Conservation (phyloP, 2,888 invertebrate species). For the Gerosis bhagava region DNA sequence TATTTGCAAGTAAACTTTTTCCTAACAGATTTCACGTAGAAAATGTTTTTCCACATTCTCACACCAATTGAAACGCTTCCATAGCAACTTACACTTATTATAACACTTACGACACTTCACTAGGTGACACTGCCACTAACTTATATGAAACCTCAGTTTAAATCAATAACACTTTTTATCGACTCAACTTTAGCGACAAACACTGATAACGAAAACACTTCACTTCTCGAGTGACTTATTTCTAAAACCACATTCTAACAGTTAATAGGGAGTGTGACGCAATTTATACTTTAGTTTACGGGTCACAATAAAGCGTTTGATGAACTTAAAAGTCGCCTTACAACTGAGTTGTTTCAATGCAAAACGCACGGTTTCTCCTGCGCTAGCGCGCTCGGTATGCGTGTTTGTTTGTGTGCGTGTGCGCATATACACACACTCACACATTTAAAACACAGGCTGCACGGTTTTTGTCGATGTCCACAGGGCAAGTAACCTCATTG, state of each 20-base stretch:
- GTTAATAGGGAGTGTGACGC: no score
- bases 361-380: conserved; percentile 71
- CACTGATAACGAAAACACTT: no score
- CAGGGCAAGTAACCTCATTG: conserved; percentile 74
- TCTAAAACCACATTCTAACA: no score
- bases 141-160: conserved; percentile 44
- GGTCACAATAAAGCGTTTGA: conserved; percentile 69
- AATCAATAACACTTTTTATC: no score
- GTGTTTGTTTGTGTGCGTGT: conserved; percentile 50
- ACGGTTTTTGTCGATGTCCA: conserved; percentile 82
- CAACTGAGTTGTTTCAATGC: conserved; percentile 75
- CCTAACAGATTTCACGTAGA: conserved; percentile 72
- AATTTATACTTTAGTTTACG: conserved; percentile 37
- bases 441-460: conserved; percentile 62
- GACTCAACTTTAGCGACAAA: no score
- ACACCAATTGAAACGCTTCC: conserved; percentile 53
- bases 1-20: conserved; percentile 67
- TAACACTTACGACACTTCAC: conserved; percentile 40
- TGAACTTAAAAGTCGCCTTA: conserved; percentile 73
- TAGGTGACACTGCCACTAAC: conserved; percentile 36
- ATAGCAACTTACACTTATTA: no score
- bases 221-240: no score
- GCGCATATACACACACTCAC: conserved; percentile 41
- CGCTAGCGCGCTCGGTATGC: conserved; percentile 74
- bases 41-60: conserved; percentile 71